phyloP scores from a whole-genome alignment of 2,113 vertebrate genomes.

The Pygathrix nemaeus region DNA sequence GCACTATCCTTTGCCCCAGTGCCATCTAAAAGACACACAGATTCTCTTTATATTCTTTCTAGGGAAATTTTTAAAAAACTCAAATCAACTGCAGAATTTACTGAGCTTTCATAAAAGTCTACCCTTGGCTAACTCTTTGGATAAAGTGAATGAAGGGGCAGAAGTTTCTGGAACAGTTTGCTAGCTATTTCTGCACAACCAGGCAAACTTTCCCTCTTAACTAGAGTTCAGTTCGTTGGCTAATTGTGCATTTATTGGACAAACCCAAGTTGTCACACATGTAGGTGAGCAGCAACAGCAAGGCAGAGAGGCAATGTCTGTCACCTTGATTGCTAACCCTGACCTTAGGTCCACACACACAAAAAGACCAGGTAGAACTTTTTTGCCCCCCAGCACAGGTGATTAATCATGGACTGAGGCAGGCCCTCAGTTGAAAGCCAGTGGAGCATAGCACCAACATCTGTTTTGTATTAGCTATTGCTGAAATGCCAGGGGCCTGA shows the following conservation, averaged over 20 bases:
- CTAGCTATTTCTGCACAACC: background rate
- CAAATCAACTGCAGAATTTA: conserved; percentile 48
- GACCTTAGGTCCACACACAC: conserved; percentile 30
- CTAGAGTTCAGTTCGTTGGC: background rate
- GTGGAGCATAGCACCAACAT: conserved; percentile 72
- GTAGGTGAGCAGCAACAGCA: background rate
- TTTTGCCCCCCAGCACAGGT: conserved; percentile 79
- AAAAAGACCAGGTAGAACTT: conserved; percentile 61
- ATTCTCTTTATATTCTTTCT: conserved; percentile 59
- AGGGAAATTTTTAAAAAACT: conserved; percentile 60
- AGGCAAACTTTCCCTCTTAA: background rate
- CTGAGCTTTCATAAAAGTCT: conserved; percentile 55
- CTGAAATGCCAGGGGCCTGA: conserved; percentile 78
- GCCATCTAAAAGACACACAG: conserved; percentile 58
- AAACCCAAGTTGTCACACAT: background rate
- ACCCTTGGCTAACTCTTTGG: conserved; percentile 51
- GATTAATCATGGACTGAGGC: conserved; percentile 78
- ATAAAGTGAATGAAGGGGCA: conserved; percentile 42
- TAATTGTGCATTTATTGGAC: background rate
- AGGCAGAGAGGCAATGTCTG: conserved; percentile 6
- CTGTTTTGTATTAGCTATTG: conserved; percentile 79
- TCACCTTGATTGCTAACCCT: conserved; percentile 6
- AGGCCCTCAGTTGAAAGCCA: conserved; percentile 67
- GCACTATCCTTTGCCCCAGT: conserved; percentile 57
- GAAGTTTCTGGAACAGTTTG: background rate